Conservation (phyloP, 1,140 invertebrate species). For the Drosophila tani region DNA sequence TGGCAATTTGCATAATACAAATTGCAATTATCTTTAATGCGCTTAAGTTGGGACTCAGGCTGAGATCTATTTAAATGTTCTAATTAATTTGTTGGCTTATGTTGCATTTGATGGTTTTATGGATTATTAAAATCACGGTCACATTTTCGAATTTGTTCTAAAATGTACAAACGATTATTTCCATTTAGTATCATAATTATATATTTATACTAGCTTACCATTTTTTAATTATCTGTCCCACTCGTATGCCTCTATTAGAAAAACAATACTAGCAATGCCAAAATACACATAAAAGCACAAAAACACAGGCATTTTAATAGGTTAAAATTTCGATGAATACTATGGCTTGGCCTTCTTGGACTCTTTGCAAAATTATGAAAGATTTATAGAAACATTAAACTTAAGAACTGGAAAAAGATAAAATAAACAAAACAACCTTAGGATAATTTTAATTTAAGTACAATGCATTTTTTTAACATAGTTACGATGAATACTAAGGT, state of each 20-base stretch:
- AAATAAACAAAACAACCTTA: not conserved
- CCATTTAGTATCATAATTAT: not conserved
- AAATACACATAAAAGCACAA: slow-evolving; percentile 28
- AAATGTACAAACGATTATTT: too few relatives aligned
- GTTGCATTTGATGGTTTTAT: too few relatives aligned
- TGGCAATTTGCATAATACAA: slow-evolving; percentile 60
- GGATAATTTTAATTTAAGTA: too few relatives aligned
- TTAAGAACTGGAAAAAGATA: not conserved
- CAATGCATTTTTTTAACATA: not conserved
- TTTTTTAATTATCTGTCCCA: slow-evolving; percentile 7
- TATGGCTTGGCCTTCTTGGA: not conserved
- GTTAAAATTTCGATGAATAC: slow-evolving; percentile 22
- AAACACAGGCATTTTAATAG: slow-evolving; percentile 11
- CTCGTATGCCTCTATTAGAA: slow-evolving; percentile 7
- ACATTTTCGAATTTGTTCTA: not conserved
- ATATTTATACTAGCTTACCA: not conserved
- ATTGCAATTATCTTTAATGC: slow-evolving; percentile 65
- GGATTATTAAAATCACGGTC: not conserved
- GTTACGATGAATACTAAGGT: not conserved
- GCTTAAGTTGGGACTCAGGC: slow-evolving; percentile 30
- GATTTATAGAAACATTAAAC: not conserved
- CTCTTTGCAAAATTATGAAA: not conserved
- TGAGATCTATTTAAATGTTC: slow-evolving; percentile 22
- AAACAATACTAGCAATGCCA: slow-evolving; percentile 9
- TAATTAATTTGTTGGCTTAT: slow-evolving; percentile 36